A percentile compares a stretch with the other conserved stretches of the same genome.
Evolutionary conservation across 2,113 vertebrate genomes (phyloP).

Genomic region (Albula glossodonta): DNA sequence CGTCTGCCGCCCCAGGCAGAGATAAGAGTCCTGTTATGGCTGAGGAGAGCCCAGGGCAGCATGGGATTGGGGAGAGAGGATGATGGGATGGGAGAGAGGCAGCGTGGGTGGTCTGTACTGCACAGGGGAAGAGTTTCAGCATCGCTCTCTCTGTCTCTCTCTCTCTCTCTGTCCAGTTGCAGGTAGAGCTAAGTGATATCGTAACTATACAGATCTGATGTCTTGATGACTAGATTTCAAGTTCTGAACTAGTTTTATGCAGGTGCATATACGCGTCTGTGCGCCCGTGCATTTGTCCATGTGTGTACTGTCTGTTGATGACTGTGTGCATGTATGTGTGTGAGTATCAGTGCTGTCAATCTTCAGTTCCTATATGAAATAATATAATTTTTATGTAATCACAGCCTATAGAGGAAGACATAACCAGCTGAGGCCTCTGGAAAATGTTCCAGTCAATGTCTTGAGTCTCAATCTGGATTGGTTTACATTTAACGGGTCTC

Average conservation of each 20-base stretch:
- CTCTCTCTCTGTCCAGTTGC: not conserved
- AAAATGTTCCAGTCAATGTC: no score
- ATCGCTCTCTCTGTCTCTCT: not conserved
- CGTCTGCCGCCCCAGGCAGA: constrained; percentile 10
- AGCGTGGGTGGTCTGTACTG: constrained; percentile 10
- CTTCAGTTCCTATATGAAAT: no score
- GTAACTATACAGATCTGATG: not conserved
- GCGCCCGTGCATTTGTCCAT: no score
- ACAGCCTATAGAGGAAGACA: no score
- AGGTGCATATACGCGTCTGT: no score
- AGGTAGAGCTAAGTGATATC: not conserved
- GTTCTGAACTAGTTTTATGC: no score
- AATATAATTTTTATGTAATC: no score
- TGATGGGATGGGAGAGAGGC: not conserved
- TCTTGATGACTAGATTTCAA: no score
- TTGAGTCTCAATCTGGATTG: no score
- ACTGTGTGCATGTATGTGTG: not conserved
- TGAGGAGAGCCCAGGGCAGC: not conserved
- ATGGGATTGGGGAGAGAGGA: not conserved
- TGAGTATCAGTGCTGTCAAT: no score
- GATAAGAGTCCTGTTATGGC: constrained; percentile 27
- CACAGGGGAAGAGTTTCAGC: not conserved
- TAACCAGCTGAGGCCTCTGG: no score
- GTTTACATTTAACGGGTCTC: no score
- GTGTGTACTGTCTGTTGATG: not conserved